These are phyloP conservation scores for Drosophila prolongata DNA, from an alignment of 2,888 invertebrate genomes.

Conservation along the genomic window DNA sequence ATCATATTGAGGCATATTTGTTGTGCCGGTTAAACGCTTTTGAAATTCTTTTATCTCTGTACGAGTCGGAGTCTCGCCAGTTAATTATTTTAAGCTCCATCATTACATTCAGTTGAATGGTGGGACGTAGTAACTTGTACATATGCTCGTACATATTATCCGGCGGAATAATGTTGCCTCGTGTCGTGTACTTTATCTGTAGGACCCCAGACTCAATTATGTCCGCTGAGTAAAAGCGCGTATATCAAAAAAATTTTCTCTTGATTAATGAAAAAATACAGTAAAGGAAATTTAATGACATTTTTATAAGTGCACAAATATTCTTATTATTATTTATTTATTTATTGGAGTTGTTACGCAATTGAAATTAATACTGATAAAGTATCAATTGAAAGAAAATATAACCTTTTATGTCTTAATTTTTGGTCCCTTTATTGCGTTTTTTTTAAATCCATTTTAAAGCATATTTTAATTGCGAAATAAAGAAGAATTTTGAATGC, in stretches of 20 bases:
- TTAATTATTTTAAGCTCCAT: conserved; percentile 52
- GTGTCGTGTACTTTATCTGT: neutral
- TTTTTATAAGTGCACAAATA: neutral
- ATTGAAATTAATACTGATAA: too few species aligned
- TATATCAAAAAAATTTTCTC: conserved; percentile 9
- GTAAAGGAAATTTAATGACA: neutral
- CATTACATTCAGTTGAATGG: conserved; percentile 22
- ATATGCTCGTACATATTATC: conserved; percentile 4
- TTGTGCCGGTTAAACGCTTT: conserved; percentile 38
- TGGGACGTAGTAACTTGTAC: neutral
- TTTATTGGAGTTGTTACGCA: conserved; percentile 1
- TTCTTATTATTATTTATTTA: neutral
- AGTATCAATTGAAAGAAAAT: too few species aligned
- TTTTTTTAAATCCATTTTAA: too few species aligned
- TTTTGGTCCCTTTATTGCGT: too few species aligned
- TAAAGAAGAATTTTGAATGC: too few species aligned
- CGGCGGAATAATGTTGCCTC: neutral
- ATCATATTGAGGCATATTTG: conserved; percentile 40
- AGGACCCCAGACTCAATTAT: conserved; percentile 18
- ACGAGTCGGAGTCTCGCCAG: conserved; percentile 19
- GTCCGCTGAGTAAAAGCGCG: neutral
- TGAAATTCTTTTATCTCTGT: conserved; percentile 27
- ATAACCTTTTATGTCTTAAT: too few species aligned
- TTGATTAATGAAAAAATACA: conserved; percentile 10
- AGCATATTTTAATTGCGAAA: too few species aligned